Conservation (phyloP, 2,797 vertebrate genomes). For the Erithacus rubecula region DNA sequence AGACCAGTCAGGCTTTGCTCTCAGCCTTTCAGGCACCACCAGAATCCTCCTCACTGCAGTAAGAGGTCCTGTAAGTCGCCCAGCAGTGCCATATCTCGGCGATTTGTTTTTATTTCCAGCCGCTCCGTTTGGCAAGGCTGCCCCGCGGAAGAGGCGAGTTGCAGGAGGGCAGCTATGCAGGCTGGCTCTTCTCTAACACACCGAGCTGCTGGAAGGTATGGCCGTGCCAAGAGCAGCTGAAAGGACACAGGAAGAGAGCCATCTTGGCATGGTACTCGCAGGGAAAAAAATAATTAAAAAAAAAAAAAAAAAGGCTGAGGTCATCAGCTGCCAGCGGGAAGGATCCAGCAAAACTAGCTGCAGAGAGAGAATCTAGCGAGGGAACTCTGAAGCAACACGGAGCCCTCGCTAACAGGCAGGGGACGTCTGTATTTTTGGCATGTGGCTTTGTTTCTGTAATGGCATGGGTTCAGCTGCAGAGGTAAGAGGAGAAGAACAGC, state of each 20-base stretch:
- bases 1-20: conserved; percentile 30
- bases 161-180: not conserved
- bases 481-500: not conserved
- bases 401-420: not conserved
- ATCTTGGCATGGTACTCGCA: conserved; percentile 30
- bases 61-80: not conserved
- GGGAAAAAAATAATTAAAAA: not conserved
- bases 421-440: not conserved
- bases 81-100: not conserved
- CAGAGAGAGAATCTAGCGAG: not conserved
- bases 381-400: not conserved
- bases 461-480: not conserved
- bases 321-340: conserved; percentile 8
- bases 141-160: not conserved
- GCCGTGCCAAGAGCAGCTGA: conserved; percentile 36
- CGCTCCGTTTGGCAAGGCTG: not conserved
- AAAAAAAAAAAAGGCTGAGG: not conserved
- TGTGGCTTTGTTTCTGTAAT: not conserved
- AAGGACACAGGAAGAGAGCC: conserved; percentile 33
- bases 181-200: not conserved
- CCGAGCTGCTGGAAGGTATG: conserved; percentile 27
- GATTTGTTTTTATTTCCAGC: not conserved
- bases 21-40: conserved; percentile 49
- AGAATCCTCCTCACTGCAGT: not conserved
- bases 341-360: not conserved